Evolutionary conservation across 2,113 vertebrate species (phyloP).

Genomic region (Limanda limanda): DNA sequence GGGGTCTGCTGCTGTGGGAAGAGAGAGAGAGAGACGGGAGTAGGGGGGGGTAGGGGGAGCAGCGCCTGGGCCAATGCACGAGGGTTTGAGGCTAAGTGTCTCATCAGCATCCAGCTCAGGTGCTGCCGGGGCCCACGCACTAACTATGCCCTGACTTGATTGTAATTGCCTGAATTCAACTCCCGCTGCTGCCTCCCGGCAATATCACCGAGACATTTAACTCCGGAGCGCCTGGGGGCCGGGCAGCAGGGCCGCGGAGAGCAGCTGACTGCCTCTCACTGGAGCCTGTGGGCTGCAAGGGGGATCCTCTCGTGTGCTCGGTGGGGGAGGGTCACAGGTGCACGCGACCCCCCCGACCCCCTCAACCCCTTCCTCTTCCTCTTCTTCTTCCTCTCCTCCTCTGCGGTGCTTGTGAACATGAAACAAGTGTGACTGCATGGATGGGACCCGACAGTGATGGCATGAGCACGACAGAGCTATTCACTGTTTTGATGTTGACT

Average conservation of each 20-base stretch:
- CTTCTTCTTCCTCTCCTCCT: not conserved
- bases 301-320: slow-evolving; percentile 65
- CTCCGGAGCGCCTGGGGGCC: slow-evolving; percentile 78
- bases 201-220: slow-evolving; percentile 96
- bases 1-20: slow-evolving; percentile 82
- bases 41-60: slow-evolving; percentile 80
- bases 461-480: slow-evolving; percentile 40
- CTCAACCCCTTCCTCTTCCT: not conserved
- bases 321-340: slow-evolving; percentile 73
- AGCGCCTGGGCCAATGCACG: slow-evolving; percentile 89
- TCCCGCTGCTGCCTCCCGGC: slow-evolving; percentile 99
- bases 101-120: slow-evolving; percentile 99
- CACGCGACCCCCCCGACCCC: slow-evolving; percentile 16
- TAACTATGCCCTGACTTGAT: slow-evolving; percentile 99
- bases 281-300: slow-evolving; percentile 68
- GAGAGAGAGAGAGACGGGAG: slow-evolving; percentile 83
- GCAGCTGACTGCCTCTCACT: slow-evolving; percentile 75
- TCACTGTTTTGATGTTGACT: slow-evolving; percentile 19
- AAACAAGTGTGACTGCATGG: slow-evolving; percentile 49
- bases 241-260: slow-evolving; percentile 68
- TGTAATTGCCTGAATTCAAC: slow-evolving; percentile 99
- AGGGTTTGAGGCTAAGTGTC: slow-evolving; percentile 98
- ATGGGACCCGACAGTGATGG: slow-evolving; percentile 55
- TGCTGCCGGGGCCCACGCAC: slow-evolving; percentile 92
- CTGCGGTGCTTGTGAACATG: slow-evolving; percentile 55